Conservation (phyloP, 2,888 invertebrate species). For the Tubiluchus corallicola region DNA sequence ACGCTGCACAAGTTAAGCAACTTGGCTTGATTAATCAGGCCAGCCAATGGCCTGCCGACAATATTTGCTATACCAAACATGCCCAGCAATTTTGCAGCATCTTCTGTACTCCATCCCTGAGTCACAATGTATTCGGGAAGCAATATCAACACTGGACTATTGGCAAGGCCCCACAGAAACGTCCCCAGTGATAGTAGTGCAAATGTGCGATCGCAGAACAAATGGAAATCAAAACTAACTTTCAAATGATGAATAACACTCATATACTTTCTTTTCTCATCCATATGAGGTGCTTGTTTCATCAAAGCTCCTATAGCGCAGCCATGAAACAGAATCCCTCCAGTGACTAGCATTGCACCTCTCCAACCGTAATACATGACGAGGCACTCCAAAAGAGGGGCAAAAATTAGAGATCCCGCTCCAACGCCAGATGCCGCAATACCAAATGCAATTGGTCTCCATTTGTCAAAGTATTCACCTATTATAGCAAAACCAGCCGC, state of each 20-base stretch:
- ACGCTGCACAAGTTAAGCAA: background rate
- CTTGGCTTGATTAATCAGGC: background rate
- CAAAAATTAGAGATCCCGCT: background rate
- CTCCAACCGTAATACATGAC: background rate
- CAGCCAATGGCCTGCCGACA: background rate
- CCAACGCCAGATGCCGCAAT: background rate
- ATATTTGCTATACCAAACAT: background rate
- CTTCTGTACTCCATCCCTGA: background rate
- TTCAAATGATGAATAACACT: too few species aligned
- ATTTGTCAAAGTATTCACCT: slow-evolving; percentile 1
- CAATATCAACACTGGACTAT: background rate
- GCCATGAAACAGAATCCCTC: background rate
- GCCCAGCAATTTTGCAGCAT: background rate
- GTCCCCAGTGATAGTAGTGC: too few species aligned
- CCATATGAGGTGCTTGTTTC: too few species aligned
- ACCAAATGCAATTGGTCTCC: background rate
- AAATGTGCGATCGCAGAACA: too few species aligned
- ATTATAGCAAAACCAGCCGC: too few species aligned
- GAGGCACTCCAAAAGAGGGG: background rate
- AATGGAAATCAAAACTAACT: too few species aligned
- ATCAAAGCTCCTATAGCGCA: background rate
- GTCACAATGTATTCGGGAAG: background rate
- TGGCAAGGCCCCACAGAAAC: background rate
- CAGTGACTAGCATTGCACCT: background rate
- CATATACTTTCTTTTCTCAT: too few species aligned